Evolutionary conservation across 1,140 invertebrate species (phyloP).

Genomic region (Drosophila chauvacae): DNA sequence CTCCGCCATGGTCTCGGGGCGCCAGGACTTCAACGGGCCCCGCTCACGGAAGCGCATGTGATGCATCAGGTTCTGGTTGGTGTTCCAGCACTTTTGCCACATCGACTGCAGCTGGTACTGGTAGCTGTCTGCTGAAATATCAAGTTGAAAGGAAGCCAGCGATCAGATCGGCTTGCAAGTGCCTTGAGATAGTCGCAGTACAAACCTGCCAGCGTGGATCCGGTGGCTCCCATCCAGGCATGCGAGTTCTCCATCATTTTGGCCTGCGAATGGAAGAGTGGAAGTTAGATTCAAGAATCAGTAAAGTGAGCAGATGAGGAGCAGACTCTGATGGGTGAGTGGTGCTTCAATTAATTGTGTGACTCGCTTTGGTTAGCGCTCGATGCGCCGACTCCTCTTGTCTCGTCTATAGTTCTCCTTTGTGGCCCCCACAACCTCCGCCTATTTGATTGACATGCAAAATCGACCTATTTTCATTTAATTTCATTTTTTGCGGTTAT

Average conservation of each 20-base stretch:
- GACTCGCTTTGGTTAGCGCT: constrained; percentile 67
- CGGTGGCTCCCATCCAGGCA: constrained; percentile 93
- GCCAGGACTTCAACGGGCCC: constrained; percentile 96
- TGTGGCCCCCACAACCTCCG: background rate
- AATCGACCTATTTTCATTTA: constrained; percentile 66
- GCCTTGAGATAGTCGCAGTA: constrained; percentile 61
- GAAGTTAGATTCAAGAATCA: constrained; percentile 10
- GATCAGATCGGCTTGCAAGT: constrained; percentile 28
- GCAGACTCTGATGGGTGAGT: constrained; percentile 23
- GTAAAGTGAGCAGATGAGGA: constrained; percentile 7
- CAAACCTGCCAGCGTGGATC: constrained; percentile 94
- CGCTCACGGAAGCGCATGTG: constrained; percentile 95
- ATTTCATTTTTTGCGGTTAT: constrained; percentile 31
- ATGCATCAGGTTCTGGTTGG: constrained; percentile 93
- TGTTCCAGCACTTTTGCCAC: constrained; percentile 97
- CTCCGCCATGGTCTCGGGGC: constrained; percentile 96
- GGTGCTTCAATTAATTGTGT: constrained; percentile 65
- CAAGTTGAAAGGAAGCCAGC: constrained; percentile 25
- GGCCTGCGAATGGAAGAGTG: constrained; percentile 87
- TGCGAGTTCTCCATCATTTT: constrained; percentile 95
- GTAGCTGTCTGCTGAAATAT: constrained; percentile 90
- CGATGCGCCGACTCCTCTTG: constrained; percentile 51
- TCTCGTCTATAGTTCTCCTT: constrained; percentile 12
- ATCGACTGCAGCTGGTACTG: constrained; percentile 96
- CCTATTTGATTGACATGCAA: constrained; percentile 65